Evolutionary conservation across 2,888 invertebrate genomes (phyloP).

Genomic region (Hyposoter dolosus): DNA sequence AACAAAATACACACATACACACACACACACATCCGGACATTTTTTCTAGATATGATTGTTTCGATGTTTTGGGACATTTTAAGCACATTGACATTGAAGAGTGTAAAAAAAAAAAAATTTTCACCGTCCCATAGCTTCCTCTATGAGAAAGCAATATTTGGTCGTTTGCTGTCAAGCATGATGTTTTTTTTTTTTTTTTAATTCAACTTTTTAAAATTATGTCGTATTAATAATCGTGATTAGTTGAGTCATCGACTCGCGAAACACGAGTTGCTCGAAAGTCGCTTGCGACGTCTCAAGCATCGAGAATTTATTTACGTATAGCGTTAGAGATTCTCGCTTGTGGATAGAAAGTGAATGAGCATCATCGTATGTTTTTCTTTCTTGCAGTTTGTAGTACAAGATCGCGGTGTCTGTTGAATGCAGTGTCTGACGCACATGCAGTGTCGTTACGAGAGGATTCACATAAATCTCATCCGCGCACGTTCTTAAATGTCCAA

Average conservation of each 20-base stretch:
- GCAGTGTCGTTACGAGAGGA: slow-evolving; percentile 28
- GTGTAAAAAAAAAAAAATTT: no score
- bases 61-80: no score
- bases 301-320: slow-evolving; percentile 4
- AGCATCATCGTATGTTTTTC: slow-evolving; percentile 41
- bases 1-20: no score
- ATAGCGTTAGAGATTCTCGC: slow-evolving; percentile 14
- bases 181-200: not conserved
- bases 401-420: not conserved
- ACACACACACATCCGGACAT: no score
- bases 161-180: not conserved
- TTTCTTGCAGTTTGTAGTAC: slow-evolving; percentile 16
- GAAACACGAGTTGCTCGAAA: not conserved
- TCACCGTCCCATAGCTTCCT: no score
- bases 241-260: slow-evolving; percentile 13
- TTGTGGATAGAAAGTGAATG: slow-evolving; percentile 66
- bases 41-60: no score
- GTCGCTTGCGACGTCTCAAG: not conserved
- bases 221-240: not conserved
- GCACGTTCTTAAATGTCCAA: slow-evolving; percentile 45
- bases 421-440: slow-evolving; percentile 13
- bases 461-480: slow-evolving; percentile 47
- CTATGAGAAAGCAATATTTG: not conserved
- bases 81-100: no score
- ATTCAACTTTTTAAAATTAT: not conserved